phyloP scores from a whole-genome alignment of 2,888 invertebrate genomes.

The Acanthosepion pharaonis region DNA sequence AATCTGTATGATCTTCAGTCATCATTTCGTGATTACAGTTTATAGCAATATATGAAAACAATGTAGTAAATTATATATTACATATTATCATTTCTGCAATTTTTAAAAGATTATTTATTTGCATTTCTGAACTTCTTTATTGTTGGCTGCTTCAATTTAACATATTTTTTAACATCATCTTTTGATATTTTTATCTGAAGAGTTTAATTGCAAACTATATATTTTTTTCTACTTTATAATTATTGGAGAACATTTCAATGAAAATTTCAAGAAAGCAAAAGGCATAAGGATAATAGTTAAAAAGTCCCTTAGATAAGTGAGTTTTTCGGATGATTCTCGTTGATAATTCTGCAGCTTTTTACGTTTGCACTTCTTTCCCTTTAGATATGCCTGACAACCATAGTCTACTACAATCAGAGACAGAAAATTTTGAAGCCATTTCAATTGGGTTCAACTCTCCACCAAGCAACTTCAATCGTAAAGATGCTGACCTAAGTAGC shows the following conservation, averaged over 20 bases:
- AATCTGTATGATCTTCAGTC: too few relatives aligned
- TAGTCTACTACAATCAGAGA: neutral
- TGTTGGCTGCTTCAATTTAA: neutral
- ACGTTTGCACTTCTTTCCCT: neutral
- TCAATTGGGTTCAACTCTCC: neutral
- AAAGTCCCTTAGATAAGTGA: neutral
- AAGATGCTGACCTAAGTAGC: neutral
- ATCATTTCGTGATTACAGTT: too few relatives aligned
- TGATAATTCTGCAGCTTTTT: slow-evolving; percentile 18
- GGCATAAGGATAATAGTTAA: neutral
- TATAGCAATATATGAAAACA: too few relatives aligned
- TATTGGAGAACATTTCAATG: neutral
- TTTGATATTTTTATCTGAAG: neutral
- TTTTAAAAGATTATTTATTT: neutral
- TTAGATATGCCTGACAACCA: neutral
- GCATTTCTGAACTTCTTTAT: neutral
- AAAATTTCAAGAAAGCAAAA: slow-evolving; percentile 1
- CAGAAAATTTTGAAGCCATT: neutral
- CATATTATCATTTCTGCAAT: neutral
- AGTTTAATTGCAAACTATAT: neutral
- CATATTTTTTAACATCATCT: neutral
- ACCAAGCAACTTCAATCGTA: neutral
- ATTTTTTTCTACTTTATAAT: neutral
- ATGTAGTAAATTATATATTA: too few relatives aligned
- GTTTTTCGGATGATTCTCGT: neutral